phyloP scores from a whole-genome alignment of 2,113 vertebrate genomes.

The Pachyramphus minor region DNA sequence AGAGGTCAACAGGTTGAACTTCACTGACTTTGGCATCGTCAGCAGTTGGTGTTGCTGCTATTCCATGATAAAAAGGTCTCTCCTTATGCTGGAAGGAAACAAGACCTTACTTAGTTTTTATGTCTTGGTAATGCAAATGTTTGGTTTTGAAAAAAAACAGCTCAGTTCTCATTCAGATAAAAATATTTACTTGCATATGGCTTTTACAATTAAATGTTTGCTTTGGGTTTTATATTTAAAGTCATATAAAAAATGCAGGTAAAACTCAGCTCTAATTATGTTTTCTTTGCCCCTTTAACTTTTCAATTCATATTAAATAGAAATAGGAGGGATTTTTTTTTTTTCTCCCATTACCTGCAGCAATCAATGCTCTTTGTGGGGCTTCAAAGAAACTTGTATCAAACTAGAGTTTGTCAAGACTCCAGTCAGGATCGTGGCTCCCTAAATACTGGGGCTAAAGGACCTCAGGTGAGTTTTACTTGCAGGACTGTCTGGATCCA shows the following conservation, averaged over 20 bases:
- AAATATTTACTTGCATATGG: not conserved
- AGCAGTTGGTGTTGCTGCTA: not conserved
- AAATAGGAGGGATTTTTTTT: not conserved
- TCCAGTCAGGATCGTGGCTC: not conserved
- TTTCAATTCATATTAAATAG: not conserved
- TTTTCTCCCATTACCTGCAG: not conserved
- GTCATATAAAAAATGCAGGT: not conserved
- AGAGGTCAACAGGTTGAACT: slow-evolving; percentile 17
- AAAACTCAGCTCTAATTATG: not conserved
- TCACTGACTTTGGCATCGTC: not conserved
- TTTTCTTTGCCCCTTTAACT: not conserved
- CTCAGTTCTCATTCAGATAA: not conserved
- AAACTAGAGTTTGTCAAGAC: not conserved
- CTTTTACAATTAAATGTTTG: not conserved
- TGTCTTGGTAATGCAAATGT: not conserved
- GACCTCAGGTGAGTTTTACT: not conserved
- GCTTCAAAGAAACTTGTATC: not conserved
- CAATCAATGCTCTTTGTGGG: not conserved
- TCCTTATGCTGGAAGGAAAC: not conserved
- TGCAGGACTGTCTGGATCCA: not conserved
- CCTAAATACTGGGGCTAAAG: not conserved
- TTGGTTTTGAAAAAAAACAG: not conserved
- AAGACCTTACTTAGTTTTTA: not conserved
- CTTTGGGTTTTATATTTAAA: not conserved
- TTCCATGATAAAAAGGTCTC: not conserved